These are phyloP conservation scores for Tupaia tana DNA, from an alignment of 2,113 vertebrate species.

Conservation along the genomic window DNA sequence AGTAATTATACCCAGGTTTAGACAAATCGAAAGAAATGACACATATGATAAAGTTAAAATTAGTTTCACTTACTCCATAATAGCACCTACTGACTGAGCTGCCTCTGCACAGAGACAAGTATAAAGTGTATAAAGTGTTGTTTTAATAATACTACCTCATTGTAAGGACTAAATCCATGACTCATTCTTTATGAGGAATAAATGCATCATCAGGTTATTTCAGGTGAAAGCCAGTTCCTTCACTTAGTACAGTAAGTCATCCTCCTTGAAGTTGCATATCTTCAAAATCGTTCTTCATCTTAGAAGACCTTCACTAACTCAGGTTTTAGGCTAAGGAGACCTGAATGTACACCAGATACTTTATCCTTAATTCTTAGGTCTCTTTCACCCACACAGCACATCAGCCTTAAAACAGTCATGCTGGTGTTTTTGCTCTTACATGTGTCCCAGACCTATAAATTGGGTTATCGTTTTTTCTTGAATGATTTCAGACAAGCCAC, in stretches of 20 bases:
- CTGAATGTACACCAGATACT: neutral
- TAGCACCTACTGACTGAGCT: constrained; percentile 33
- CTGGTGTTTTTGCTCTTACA: neutral
- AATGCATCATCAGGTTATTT: constrained; percentile 17
- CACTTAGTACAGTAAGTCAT: neutral
- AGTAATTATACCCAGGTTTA: constrained; percentile 54
- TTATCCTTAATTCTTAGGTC: neutral
- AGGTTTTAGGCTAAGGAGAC: neutral
- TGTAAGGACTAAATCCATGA: constrained; percentile 4
- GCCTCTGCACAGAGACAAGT: constrained; percentile 22
- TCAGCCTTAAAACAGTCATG: neutral
- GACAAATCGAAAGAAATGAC: constrained; percentile 58
- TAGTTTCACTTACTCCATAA: constrained; percentile 31
- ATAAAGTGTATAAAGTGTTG: neutral
- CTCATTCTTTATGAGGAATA: constrained; percentile 21
- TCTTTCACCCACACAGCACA: neutral
- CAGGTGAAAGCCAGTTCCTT: constrained; percentile 15
- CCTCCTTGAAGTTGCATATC: neutral
- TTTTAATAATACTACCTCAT: constrained; percentile 29
- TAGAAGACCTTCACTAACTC: neutral
- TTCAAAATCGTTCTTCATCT: neutral
- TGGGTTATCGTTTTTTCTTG: neutral
- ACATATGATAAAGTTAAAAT: constrained; percentile 59
- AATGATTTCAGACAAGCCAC: neutral
- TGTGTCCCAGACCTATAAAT: neutral